Base-by-base conservation (phyloP, 1,140 invertebrate species). In the Doryteuthis pealeii region DNA sequence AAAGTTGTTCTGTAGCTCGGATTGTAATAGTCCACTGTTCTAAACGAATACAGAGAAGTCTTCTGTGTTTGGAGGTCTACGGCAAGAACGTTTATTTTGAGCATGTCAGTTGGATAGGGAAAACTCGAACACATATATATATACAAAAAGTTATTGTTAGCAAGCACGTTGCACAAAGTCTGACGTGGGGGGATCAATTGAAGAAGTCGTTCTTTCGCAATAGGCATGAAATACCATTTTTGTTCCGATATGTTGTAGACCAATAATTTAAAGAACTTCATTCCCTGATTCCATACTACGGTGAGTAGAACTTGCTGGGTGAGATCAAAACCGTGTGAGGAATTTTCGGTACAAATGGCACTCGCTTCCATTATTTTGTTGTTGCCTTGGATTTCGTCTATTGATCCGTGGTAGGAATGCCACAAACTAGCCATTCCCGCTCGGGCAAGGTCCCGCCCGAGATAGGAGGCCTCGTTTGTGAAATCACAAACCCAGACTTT, bases 31-130 rank as follows among this genome's bases (percentile, higher is more conserved):
- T 84, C 82, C 10, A 81, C 75, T 12, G 85, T 85, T 71, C 81
- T 77, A 71, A 87, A 87, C n/a, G 83, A 83, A 72, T 84, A 84
- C 40, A 86, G 68, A 12, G 79, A 76, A 14, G 81, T 80, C 69
- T 84, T 79, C 28, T 81, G 79, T 66, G 81, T 83, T 15, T 83
- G 33, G 18, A 85, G 72, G 76, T 87, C 84, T 40, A 85, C 75
- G 15, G 80, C 83, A 33, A 87, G 78, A 33, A 87, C 84, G 77
- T 84, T 84, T 49, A 86, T 83, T 65, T 84, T 84, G 49, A 84
- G 77, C 82, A 87, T 84, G 71, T 87, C 83, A 26, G 84, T 84
- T 15, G 85, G 85, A 71, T 86, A 87, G 12, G 85, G 85, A 72
- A 87, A 85, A 54, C 80, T 84, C 30, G 83, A 84, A 73, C 84